These are phyloP conservation scores for Drosophila incognita DNA, from an alignment of 2,888 invertebrate genomes.

Conservation along the genomic window DNA sequence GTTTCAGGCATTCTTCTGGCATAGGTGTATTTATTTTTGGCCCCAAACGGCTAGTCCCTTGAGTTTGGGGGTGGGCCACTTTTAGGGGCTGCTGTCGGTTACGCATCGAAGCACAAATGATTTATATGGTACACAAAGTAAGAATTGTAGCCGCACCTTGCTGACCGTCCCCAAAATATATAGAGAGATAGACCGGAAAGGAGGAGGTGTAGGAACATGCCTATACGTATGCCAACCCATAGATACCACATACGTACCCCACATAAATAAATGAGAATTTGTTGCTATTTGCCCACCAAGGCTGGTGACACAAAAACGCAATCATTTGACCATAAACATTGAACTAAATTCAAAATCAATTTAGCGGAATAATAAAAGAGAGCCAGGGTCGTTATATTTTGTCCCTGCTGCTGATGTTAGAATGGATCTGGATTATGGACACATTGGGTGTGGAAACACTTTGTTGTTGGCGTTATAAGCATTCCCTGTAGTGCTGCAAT, in stretches of 20 bases:
- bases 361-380: constrained; percentile 80
- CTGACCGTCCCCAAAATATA: constrained; percentile 30
- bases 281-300: constrained; percentile 42
- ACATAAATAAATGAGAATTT: constrained; percentile 15
- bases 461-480: constrained; percentile 30
- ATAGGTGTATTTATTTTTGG: constrained; percentile 69
- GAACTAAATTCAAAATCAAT: constrained; percentile 82
- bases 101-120: constrained; percentile 76
- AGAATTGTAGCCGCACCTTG: constrained; percentile 65
- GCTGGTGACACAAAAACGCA: constrained; percentile 77
- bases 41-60: constrained; percentile 52
- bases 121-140: constrained; percentile 72
- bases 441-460: constrained; percentile 1
- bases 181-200: constrained; percentile 1
- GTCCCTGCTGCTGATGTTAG: not conserved
- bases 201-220: not conserved
- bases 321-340: constrained; percentile 83
- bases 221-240: constrained; percentile 25
- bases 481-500: constrained; percentile 43
- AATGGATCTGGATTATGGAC: constrained; percentile 6
- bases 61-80: not conserved
- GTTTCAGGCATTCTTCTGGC: constrained; percentile 39
- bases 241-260: constrained; percentile 18
- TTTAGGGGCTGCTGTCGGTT: constrained; percentile 49
- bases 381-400: constrained; percentile 51